Conservation (phyloP, 2,888 invertebrate genomes). For the Chrysina gloriosa region DNA sequence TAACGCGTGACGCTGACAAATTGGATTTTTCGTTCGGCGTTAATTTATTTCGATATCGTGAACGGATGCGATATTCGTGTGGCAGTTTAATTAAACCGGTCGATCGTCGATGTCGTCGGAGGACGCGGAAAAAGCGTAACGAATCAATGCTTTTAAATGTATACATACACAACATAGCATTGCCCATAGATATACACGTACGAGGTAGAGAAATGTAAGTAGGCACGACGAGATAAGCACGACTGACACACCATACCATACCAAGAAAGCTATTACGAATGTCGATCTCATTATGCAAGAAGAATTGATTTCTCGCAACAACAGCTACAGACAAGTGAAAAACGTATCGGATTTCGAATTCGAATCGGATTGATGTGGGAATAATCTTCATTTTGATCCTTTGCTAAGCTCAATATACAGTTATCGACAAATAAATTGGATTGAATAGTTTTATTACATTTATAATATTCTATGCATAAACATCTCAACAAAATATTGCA, state of each 20-base stretch:
- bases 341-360: conserved; percentile 13
- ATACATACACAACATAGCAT: background rate
- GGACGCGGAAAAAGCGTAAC: conserved; percentile 17
- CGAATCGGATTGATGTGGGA: conserved; percentile 15
- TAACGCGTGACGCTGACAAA: conserved; percentile 41
- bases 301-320: conserved; percentile 17
- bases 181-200: background rate
- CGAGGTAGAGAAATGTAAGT: background rate
- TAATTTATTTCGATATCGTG: conserved; percentile 42
- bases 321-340: background rate
- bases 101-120: conserved; percentile 15
- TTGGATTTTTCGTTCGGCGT: conserved; percentile 42
- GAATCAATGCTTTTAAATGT: conserved; percentile 11
- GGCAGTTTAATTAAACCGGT: conserved; percentile 28
- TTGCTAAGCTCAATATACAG: no score
- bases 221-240: background rate
- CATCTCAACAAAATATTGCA: no score
- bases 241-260: background rate
- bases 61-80: conserved; percentile 6
- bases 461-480: no score
- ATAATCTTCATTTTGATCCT: no score
- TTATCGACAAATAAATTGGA: no score
- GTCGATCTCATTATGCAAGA: conserved; percentile 13
- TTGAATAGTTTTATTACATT: no score
- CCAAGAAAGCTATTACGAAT: background rate